These are phyloP conservation scores for Piaya cayana DNA, from an alignment of 2,113 vertebrate species.

Conservation along the genomic window DNA sequence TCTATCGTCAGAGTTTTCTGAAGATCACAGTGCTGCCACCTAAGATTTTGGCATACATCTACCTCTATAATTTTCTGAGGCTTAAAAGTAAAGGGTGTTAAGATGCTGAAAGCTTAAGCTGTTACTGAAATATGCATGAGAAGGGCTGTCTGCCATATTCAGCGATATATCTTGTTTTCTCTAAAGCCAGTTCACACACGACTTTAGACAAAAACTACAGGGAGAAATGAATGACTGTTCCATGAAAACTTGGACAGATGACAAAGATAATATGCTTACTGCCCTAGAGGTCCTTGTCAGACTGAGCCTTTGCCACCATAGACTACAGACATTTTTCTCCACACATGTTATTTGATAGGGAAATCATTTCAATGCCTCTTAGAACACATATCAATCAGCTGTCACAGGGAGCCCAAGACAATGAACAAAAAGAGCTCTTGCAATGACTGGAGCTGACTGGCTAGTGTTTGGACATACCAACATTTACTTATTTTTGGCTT, in stretches of 20 bases:
- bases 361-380: neutral
- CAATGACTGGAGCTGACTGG: neutral
- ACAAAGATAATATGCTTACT: constrained; percentile 33
- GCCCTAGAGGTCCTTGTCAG: constrained; percentile 11
- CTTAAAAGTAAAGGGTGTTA: neutral
- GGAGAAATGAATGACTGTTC: neutral
- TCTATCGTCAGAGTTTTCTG: neutral
- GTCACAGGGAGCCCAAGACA: neutral
- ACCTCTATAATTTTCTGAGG: neutral
- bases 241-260: neutral
- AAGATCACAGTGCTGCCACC: neutral
- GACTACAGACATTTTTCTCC: neutral
- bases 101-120: neutral
- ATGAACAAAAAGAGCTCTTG: constrained; percentile 28
- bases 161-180: neutral
- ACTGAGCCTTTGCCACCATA: constrained; percentile 8
- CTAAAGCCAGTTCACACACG: neutral
- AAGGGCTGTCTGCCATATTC: no score
- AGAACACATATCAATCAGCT: constrained; percentile 14
- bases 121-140: neutral
- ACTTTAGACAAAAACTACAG: neutral
- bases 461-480: neutral
- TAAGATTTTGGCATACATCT: neutral
- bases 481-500: constrained; percentile 3
- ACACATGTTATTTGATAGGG: constrained; percentile 12